Conservation (phyloP, 2,888 invertebrate species). For the Buathra laborator region DNA sequence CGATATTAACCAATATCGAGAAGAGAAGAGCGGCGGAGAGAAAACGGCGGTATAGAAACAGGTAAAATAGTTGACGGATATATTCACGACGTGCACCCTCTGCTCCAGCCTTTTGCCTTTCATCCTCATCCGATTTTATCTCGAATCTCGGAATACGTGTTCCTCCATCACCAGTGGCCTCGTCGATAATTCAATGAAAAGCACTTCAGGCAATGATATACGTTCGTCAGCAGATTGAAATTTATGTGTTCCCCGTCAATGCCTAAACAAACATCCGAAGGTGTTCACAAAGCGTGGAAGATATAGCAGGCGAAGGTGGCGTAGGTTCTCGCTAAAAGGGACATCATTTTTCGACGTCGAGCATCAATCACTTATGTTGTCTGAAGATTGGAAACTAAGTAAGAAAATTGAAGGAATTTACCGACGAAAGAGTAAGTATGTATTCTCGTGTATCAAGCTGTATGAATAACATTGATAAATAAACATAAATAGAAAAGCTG, state of each 20-base stretch:
- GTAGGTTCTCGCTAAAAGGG: background rate
- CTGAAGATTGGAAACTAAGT: too few species aligned
- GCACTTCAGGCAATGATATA: slow-evolving; percentile 30
- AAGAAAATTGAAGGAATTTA: too few species aligned
- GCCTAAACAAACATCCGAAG: slow-evolving; percentile 34
- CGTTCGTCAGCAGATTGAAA: slow-evolving; percentile 47
- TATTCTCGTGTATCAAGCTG: too few species aligned
- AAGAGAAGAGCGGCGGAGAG: too few species aligned
- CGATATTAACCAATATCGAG: too few species aligned
- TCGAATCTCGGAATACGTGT: slow-evolving; percentile 19
- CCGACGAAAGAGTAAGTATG: too few species aligned
- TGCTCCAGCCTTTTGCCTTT: background rate
- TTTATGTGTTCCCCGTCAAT: slow-evolving; percentile 40
- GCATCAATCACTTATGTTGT: background rate
- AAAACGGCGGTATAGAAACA: too few species aligned
- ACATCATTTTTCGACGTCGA: background rate
- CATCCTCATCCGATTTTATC: slow-evolving; percentile 30
- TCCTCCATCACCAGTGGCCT: slow-evolving; percentile 23
- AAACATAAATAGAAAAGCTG: too few species aligned
- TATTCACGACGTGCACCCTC: too few species aligned
- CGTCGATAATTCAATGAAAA: slow-evolving; percentile 63
- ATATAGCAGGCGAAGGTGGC: background rate
- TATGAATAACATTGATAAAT: too few species aligned
- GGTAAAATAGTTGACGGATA: too few species aligned
- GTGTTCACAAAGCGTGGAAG: background rate